These are phyloP conservation scores for Hyles lineata DNA, from an alignment of 2,888 invertebrate species.

Conservation along the genomic window DNA sequence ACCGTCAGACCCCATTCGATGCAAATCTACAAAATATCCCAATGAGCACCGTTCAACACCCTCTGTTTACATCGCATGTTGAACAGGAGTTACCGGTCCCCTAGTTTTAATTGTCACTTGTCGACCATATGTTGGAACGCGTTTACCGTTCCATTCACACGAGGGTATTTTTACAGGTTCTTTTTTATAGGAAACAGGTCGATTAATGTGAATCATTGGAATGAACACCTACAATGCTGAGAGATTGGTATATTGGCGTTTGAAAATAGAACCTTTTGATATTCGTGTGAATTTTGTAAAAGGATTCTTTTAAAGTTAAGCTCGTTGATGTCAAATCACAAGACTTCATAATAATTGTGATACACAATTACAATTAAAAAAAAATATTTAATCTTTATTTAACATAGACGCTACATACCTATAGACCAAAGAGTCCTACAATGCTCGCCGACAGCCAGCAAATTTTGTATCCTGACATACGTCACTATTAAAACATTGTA, in stretches of 20 bases:
- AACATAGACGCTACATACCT: no score
- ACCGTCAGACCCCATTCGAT: not conserved
- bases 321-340: not conserved
- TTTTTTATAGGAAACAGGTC: not conserved
- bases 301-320: not conserved
- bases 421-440: no score
- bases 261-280: not conserved
- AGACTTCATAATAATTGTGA: no score
- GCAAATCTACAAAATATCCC: not conserved
- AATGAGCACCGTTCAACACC: not conserved
- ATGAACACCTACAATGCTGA: no score
- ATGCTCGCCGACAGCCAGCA: no score
- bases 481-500: no score
- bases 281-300: not conserved
- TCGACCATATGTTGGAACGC: constrained; percentile 64
- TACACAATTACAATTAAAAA: no score
- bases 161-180: constrained; percentile 38
- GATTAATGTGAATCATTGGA: no score
- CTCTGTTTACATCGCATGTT: constrained; percentile 53
- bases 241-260: not conserved
- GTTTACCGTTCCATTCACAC: constrained; percentile 60
- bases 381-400: no score
- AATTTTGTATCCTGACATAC: no score
- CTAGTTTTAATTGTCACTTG: constrained; percentile 71
- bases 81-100: constrained; percentile 44